Percentiles rank a stretch among this genome's conserved stretches.
phyloP scores from a whole-genome alignment of 64 coral and sea anemone genomes.

The Catalaphyllia jardinei region DNA sequence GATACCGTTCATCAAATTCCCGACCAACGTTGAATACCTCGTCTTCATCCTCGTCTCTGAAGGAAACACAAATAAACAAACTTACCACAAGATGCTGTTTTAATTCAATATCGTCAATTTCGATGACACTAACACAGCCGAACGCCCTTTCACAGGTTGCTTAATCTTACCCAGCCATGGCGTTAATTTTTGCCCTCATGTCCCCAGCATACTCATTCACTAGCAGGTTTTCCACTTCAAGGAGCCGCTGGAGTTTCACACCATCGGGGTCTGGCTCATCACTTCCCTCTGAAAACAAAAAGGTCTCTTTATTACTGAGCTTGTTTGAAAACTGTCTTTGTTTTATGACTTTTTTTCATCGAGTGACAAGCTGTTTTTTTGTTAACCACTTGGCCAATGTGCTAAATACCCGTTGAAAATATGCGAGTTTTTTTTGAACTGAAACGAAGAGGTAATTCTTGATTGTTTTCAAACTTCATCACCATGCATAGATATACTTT shows the following conservation, averaged over 20 bases:
- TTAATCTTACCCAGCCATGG: not conserved
- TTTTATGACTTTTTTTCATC: not conserved
- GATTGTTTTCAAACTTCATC: too few relatives aligned
- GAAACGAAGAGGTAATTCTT: too few relatives aligned
- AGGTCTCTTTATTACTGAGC: too few relatives aligned
- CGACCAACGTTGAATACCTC: slow-evolving; percentile 41
- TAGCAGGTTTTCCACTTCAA: not conserved
- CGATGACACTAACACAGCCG: too few relatives aligned
- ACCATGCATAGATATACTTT: too few relatives aligned
- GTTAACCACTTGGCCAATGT: too few relatives aligned
- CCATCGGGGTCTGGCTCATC: not conserved
- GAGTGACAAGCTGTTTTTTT: too few relatives aligned
- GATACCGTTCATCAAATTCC: slow-evolving; percentile 79
- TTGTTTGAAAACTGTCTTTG: too few relatives aligned
- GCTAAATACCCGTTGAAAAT: too few relatives aligned
- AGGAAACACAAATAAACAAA: not conserved
- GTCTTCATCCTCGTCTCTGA: slow-evolving; percentile 2
- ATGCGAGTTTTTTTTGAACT: too few relatives aligned
- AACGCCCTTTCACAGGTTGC: not conserved
- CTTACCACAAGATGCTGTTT: not conserved
- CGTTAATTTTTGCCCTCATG: not conserved
- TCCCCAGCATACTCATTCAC: slow-evolving; percentile 13
- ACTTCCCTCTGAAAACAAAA: not conserved
- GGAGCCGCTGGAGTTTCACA: not conserved
- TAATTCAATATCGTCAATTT: not conserved